Conservation (phyloP, 2,797 vertebrate genomes). For the Pangasius krempfi region DNA sequence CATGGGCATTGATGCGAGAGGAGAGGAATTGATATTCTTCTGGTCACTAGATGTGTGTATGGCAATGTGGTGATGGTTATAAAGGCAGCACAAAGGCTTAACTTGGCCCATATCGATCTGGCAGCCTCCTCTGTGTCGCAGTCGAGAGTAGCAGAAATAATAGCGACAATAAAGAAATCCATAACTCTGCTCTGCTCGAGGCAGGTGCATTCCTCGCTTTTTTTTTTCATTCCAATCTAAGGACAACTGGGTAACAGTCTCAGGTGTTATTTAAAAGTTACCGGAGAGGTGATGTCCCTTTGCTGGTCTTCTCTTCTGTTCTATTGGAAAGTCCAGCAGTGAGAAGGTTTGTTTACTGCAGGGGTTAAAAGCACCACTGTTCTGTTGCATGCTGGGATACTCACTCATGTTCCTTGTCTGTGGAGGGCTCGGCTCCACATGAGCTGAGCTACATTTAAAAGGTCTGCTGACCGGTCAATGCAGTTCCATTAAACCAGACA, state of each 20-base stretch:
- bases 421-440: constrained; percentile 16
- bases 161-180: constrained; percentile 39
- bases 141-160: constrained; percentile 41
- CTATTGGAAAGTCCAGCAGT: constrained; percentile 16
- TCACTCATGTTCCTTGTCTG: constrained; percentile 33
- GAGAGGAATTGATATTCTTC: constrained; percentile 47
- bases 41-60: constrained; percentile 27
- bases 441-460: constrained; percentile 48
- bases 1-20: neutral
- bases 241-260: constrained; percentile 42
- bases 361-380: constrained; percentile 30
- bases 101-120: constrained; percentile 41
- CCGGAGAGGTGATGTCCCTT: constrained; percentile 13
- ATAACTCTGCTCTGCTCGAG: constrained; percentile 8
- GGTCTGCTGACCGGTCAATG: constrained; percentile 42
- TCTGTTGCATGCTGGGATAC: constrained; percentile 29
- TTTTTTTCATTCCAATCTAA: constrained; percentile 30
- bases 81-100: constrained; percentile 42
- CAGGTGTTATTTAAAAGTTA: constrained; percentile 43
- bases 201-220: constrained; percentile 7
- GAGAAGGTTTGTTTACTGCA: constrained; percentile 40
- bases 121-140: constrained; percentile 24
- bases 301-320: constrained; percentile 25
- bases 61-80: constrained; percentile 27
- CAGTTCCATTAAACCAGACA: constrained; percentile 53